A percentile compares a stretch with the other conserved stretches of the same genome.
phyloP scores from a whole-genome alignment of 2,888 invertebrate species.

The Epinotia nisella region DNA sequence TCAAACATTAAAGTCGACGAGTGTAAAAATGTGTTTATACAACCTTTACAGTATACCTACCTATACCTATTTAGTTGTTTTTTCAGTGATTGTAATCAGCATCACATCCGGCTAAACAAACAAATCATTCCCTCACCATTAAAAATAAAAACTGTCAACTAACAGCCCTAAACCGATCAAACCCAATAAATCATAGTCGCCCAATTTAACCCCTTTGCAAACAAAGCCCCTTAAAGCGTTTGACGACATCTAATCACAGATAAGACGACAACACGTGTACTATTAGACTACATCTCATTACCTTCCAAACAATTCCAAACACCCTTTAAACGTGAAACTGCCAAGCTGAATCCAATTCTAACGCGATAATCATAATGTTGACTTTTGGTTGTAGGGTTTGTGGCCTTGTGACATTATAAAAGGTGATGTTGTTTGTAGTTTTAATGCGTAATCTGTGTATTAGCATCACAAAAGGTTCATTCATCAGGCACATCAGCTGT shows the following conservation, averaged over 20 bases:
- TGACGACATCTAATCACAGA: conserved; percentile 68
- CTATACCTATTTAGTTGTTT: neutral
- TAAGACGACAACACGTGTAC: conserved; percentile 74
- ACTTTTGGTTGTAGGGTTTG: neutral
- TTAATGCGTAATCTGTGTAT: conserved; percentile 60
- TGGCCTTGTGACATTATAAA: conserved; percentile 21
- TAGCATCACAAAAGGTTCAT: conserved; percentile 82
- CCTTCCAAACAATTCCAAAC: conserved; percentile 50
- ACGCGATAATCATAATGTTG: neutral
- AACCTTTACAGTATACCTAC: too few relatives aligned
- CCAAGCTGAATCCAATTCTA: neutral
- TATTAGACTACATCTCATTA: conserved; percentile 67
- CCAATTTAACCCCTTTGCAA: conserved; percentile 69
- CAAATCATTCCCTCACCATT: conserved; percentile 20
- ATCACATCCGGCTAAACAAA: conserved; percentile 26
- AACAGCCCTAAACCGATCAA: conserved; percentile 54
- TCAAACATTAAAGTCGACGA: too few relatives aligned
- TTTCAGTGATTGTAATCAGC: conserved; percentile 11
- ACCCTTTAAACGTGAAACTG: conserved; percentile 20
- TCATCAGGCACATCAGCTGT: conserved; percentile 77
- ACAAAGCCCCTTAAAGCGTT: conserved; percentile 54
- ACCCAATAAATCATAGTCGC: conserved; percentile 77
- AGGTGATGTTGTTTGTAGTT: conserved; percentile 52
- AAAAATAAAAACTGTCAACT: conserved; percentile 38
- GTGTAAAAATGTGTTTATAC: too few relatives aligned